Base-by-base conservation (phyloP, 2,797 vertebrate genomes). In the Eutrigla gurnardus region DNA sequence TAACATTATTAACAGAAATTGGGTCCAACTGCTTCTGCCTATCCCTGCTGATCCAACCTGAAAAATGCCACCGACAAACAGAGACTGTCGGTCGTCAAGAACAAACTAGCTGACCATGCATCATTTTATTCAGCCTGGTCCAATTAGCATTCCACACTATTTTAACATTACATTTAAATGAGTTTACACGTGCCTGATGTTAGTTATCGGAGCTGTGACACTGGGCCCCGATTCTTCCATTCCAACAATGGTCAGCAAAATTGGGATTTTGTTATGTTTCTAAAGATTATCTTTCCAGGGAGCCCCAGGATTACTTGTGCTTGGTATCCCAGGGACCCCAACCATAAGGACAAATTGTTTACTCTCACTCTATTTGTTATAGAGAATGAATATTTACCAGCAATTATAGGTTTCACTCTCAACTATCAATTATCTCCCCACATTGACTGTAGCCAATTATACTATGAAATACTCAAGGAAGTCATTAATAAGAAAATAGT, bases 381-480 rank as follows among this genome's bases (percentile, higher is more conserved):
- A 36, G 7, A 53, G 10, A 46, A 57, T 18, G 3, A 18, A 8
- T 58, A 59, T 42, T 59, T 37, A 53, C 32, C 33, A 13, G 4
- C 46, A 68, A 75, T 61, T 33, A 54, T 4, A 11, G 7, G 7
- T n/a, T 18, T 43, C 17, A 42, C 15, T 75, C 18, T 25, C 33
- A n/a, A 18, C 46, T 25, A 45, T 66, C 10, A 39, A 40, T 68
- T 42, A 57, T 57, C 43, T 69, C 65, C 36, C 32, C 32, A 40
- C 54, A 58, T 3, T 49, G 9, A 35, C 53, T 60, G 54, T 2
- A 25, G 39, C 45, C 7, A 59, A 52, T 59, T 52, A 35, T 25
- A 58, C 17, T 63, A 54, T 62, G 40, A 57, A 64, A 73, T 35
- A 57, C 61, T 47, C 25, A 25, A 25, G 25, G 25, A 25, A 25